A percentile compares a stretch with the other conserved stretches of the same genome.
Conservation (phyloP, 2,888 invertebrate genomes). For the Steinernema hermaphroditum region DNA sequence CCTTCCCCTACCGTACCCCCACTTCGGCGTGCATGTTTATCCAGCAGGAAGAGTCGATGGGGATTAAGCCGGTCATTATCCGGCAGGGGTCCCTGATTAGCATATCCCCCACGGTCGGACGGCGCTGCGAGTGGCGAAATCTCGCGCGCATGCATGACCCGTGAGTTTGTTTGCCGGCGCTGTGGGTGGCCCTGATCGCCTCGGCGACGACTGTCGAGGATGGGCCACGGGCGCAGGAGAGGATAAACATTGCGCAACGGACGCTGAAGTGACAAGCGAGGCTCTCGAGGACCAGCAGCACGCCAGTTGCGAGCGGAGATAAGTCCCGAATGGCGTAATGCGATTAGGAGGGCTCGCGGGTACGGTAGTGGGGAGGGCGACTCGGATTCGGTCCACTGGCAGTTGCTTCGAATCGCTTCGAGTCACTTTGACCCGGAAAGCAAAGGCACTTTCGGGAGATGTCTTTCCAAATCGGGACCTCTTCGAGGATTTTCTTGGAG, state of each 20-base stretch:
- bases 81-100: conserved; percentile 30
- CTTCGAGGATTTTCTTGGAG: too few species aligned
- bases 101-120: not conserved
- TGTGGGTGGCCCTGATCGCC: conserved; percentile 7
- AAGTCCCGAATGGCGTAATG: conserved; percentile 20
- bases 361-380: not conserved
- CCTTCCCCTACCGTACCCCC: conserved; percentile 20
- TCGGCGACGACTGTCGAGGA: not conserved
- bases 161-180: conserved; percentile 20
- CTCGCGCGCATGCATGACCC: conserved; percentile 28
- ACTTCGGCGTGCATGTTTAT: not conserved
- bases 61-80: conserved; percentile 27
- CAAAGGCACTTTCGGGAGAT: too few species aligned
- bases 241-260: conserved; percentile 27
- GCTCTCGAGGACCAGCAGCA: not conserved
- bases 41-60: conserved; percentile 10
- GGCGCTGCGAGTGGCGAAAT: conserved; percentile 18
- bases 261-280: conserved; percentile 21
- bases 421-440: too few species aligned
- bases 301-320: not conserved
- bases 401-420: too few species aligned
- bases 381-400: not conserved
- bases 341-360: conserved; percentile 20
- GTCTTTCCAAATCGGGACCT: too few species aligned
- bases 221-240: not conserved